These are phyloP conservation scores for Liodrosophila aerea DNA, from an alignment of 2,888 invertebrate species.

Conservation along the genomic window DNA sequence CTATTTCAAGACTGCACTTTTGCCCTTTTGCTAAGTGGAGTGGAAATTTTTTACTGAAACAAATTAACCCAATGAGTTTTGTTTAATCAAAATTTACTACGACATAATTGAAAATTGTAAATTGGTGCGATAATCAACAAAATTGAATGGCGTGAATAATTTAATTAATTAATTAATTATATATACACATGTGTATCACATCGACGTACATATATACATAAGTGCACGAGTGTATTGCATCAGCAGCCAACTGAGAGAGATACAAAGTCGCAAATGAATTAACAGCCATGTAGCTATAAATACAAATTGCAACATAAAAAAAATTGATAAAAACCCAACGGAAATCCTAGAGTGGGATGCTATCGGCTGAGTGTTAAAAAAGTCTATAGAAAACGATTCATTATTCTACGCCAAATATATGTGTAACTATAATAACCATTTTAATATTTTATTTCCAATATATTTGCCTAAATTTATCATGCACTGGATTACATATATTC, in stretches of 20 bases:
- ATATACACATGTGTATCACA: slow-evolving; percentile 2
- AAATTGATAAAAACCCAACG: neutral
- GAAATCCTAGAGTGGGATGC: neutral
- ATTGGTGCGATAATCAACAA: slow-evolving; percentile 14
- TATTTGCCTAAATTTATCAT: too few relatives aligned
- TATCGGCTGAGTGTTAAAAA: too few relatives aligned
- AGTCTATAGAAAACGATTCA: too few relatives aligned
- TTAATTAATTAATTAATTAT: slow-evolving; percentile 52
- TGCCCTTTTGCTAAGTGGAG: too few relatives aligned
- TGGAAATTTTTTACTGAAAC: neutral
- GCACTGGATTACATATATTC: too few relatives aligned
- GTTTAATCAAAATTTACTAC: slow-evolving; percentile 1
- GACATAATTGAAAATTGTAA: slow-evolving; percentile 7
- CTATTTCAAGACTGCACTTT: too few relatives aligned
- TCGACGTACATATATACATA: slow-evolving; percentile 2
- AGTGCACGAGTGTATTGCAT: neutral
- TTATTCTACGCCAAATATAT: too few relatives aligned
- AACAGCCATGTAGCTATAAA: slow-evolving; percentile 35
- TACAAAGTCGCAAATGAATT: slow-evolving; percentile 64
- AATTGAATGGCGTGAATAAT: slow-evolving; percentile 43
- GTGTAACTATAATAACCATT: too few relatives aligned
- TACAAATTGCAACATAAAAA: slow-evolving; percentile 17
- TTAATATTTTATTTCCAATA: too few relatives aligned
- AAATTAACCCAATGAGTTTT: neutral
- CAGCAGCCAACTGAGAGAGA: slow-evolving; percentile 22